Conservation (phyloP, 2,797 vertebrate genomes). For the Australoheros facetus region DNA sequence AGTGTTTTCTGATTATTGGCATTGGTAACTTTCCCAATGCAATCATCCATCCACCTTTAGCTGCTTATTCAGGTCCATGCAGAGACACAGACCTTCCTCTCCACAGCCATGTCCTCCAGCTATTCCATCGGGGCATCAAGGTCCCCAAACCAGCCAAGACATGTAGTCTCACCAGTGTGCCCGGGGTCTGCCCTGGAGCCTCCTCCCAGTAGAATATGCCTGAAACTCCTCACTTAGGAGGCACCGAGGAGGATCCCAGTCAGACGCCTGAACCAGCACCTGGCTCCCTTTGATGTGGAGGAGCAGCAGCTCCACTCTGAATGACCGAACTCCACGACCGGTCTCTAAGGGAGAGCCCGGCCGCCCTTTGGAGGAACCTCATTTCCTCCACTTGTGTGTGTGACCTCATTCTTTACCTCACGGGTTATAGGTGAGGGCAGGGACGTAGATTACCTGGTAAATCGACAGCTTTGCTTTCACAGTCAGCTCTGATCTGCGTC, state of each 20-base stretch:
- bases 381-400: too few species aligned
- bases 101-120: not conserved
- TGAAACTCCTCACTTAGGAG: not conserved
- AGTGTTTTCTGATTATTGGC: not conserved
- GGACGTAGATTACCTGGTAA: too few species aligned
- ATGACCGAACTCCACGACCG: too few species aligned
- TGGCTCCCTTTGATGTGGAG: not conserved
- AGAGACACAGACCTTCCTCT: not conserved
- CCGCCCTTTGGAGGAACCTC: too few species aligned
- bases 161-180: not conserved
- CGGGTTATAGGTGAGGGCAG: too few species aligned
- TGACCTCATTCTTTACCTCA: too few species aligned
- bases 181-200: not conserved
- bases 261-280: not conserved
- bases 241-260: rapidly evolving
- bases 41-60: not conserved
- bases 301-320: not conserved
- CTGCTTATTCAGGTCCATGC: not conserved
- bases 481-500: too few species aligned
- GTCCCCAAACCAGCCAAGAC: not conserved
- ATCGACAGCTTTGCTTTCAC: too few species aligned
- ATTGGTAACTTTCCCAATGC: too few species aligned
- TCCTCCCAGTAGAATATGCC: not conserved
- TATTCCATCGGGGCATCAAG: not conserved
- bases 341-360: too few species aligned